Percentiles rank a stretch among this genome's conserved stretches.
These are phyloP conservation scores for Rhynchonycteris naso DNA, from an alignment of 2,797 vertebrate genomes.

Conservation along the genomic window DNA sequence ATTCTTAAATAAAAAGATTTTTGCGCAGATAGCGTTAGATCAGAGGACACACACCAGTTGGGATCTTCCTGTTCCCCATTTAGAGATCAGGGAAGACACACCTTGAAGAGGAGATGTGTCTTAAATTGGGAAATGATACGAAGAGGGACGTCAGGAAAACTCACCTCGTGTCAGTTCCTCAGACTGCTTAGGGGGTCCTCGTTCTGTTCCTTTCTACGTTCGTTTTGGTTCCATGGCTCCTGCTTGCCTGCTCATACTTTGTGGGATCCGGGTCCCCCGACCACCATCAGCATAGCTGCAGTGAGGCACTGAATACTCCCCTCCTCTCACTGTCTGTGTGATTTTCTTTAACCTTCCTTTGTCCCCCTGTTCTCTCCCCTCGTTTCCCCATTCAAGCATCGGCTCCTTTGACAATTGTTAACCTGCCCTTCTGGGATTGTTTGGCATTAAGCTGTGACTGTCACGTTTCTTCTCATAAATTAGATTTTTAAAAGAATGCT, in stretches of 20 bases:
- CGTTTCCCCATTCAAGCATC: constrained; percentile 23
- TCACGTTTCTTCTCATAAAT: constrained; percentile 68
- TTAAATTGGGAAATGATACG: not conserved
- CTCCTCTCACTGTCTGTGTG: not conserved
- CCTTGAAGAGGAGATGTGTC: not conserved
- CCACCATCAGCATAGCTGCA: not conserved
- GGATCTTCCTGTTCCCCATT: not conserved
- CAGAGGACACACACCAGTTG: not conserved
- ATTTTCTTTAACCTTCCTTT: constrained; percentile 48
- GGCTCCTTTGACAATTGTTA: constrained; percentile 17
- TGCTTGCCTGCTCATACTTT: not conserved
- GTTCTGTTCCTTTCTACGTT: not conserved
- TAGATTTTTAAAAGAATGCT: constrained; percentile 63
- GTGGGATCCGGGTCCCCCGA: not conserved
- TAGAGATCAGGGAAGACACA: not conserved
- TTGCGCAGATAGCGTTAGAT: not conserved
- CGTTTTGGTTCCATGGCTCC: not conserved
- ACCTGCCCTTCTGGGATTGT: constrained; percentile 43
- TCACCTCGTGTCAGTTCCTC: not conserved
- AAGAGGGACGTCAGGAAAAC: not conserved
- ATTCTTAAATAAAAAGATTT: not conserved
- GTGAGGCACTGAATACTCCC: not conserved
- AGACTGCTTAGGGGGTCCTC: not conserved
- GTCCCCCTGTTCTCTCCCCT: not conserved
- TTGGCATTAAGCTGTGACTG: constrained; percentile 40